A percentile compares a stretch with the other conserved stretches of the same genome.
phyloP scores from a whole-genome alignment of 2,888 invertebrate species.

The Pachycephus smyrnensis region DNA sequence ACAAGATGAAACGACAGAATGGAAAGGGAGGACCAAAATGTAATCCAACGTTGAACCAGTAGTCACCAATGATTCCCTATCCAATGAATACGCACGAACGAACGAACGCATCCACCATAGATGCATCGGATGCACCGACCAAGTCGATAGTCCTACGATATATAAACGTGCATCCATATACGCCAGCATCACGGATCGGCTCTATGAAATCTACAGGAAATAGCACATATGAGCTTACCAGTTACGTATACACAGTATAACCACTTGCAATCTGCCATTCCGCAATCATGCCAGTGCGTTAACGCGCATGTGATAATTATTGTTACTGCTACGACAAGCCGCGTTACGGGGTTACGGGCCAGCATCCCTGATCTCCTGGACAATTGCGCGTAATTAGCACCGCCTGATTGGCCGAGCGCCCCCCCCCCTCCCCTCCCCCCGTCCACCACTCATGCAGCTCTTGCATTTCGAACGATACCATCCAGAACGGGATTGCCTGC shows the following conservation, averaged over 20 bases:
- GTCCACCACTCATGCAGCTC: neutral
- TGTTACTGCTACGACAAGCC: conserved; percentile 15
- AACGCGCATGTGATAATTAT: conserved; percentile 30
- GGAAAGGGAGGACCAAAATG: neutral
- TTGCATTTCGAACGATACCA: neutral
- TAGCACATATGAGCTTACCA: neutral
- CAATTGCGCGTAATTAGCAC: conserved; percentile 47
- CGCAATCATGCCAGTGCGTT: conserved; percentile 4
- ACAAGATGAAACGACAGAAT: neutral
- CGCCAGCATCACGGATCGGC: neutral
- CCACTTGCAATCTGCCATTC: conserved; percentile 1
- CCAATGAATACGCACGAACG: neutral
- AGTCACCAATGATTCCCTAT: neutral
- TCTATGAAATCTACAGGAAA: neutral
- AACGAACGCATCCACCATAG: neutral
- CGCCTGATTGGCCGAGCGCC: neutral
- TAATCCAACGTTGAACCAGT: neutral
- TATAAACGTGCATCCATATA: neutral
- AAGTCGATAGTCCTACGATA: neutral
- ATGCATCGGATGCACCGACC: neutral
- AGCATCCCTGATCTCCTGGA: conserved; percentile 26
- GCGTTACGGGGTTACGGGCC: neutral
- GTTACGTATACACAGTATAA: neutral
- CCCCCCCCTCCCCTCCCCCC: neutral
- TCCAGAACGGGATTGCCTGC: neutral